Conservation (phyloP, 2,888 invertebrate genomes). For the Andrena minutula region DNA sequence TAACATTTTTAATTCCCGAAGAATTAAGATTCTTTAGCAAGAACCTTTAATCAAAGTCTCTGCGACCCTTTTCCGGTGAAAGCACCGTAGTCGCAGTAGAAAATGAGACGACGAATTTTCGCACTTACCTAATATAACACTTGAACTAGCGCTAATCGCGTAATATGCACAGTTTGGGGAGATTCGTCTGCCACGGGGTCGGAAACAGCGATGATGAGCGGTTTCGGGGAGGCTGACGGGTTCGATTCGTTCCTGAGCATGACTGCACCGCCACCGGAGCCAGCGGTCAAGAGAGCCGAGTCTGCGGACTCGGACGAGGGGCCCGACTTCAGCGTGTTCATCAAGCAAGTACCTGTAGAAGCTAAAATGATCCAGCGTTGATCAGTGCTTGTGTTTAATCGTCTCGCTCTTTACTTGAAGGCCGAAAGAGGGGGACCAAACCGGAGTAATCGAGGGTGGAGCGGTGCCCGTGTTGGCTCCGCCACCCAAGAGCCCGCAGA, state of each 20-base stretch:
- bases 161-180: constrained; percentile 83
- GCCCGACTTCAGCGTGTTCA: constrained; percentile 93
- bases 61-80: no score
- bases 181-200: constrained; percentile 80
- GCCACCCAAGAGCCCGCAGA: constrained; percentile 87
- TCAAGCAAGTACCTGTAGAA: constrained; percentile 86
- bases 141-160: neutral
- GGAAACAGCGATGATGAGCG: constrained; percentile 79
- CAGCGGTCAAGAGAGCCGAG: constrained; percentile 87
- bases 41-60: no score
- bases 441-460: constrained; percentile 81
- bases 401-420: constrained; percentile 65
- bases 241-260: constrained; percentile 94
- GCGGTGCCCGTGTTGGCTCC: constrained; percentile 92
- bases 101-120: no score
- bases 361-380: neutral
- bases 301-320: constrained; percentile 93
- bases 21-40: no score
- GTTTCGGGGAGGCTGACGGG: constrained; percentile 89
- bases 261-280: constrained; percentile 91
- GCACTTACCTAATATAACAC: no score
- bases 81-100: no score
- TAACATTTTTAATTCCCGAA: no score
- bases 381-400: neutral
- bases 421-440: constrained; percentile 85